Conservation (phyloP, 1,140 invertebrate species). For the Bombus waltoni region DNA sequence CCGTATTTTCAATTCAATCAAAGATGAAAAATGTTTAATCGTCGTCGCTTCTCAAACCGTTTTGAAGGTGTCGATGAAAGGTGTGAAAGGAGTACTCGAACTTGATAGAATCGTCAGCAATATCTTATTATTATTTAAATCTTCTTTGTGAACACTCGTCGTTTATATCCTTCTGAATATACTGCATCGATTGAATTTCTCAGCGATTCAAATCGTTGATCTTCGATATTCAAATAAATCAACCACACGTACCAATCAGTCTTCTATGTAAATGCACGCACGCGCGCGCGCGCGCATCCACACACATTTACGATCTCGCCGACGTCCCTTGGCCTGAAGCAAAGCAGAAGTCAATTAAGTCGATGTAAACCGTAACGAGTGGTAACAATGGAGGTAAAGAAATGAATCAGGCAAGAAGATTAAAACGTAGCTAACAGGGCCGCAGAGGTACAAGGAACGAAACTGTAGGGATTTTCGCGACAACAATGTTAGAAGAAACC, state of each 20-base stretch:
- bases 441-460: not conserved
- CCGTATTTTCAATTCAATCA: not conserved
- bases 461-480: slow-evolving; percentile 37
- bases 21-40: slow-evolving; percentile 26
- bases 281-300: not conserved
- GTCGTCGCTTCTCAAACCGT: not conserved
- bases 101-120: not conserved
- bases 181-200: slow-evolving; percentile 28
- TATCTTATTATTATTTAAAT: slow-evolving; percentile 41
- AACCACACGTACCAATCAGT: not conserved
- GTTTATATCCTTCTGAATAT: slow-evolving; percentile 21
- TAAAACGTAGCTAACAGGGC: slow-evolving; percentile 3
- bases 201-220: slow-evolving; percentile 40
- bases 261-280: not conserved
- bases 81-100: slow-evolving; percentile 30
- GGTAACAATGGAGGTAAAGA: slow-evolving; percentile 30
- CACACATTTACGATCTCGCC: not conserved
- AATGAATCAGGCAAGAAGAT: not conserved
- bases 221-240: slow-evolving; percentile 10
- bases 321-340: not conserved
- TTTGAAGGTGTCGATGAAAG: slow-evolving; percentile 26
- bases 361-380: slow-evolving; percentile 27
- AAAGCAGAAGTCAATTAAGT: slow-evolving; percentile 49
- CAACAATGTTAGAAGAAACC: slow-evolving; percentile 32
- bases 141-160: not conserved